These are phyloP conservation scores for Gymnocypris eckloni DNA, from an alignment of 2,797 vertebrate genomes.

Conservation along the genomic window DNA sequence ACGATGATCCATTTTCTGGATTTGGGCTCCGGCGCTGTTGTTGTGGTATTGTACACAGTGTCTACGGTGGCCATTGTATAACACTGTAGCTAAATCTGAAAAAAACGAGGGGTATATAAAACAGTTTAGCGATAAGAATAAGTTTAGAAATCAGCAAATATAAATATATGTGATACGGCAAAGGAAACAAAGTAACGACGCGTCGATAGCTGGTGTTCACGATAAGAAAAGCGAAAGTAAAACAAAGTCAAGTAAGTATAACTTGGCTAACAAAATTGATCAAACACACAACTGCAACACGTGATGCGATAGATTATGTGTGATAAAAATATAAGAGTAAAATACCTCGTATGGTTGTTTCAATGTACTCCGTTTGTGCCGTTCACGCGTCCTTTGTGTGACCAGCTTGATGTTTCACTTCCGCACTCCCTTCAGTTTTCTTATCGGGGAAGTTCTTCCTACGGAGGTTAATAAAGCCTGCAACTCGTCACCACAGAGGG, in stretches of 20 bases:
- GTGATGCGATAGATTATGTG: no score
- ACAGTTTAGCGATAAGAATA: not conserved
- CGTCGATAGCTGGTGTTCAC: no score
- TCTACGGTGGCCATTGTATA: constrained; percentile 36
- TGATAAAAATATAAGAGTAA: not conserved
- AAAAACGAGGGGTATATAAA: not conserved
- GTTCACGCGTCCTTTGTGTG: constrained; percentile 30
- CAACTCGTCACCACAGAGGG: not conserved
- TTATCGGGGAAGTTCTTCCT: not conserved
- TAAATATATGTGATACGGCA: not conserved
- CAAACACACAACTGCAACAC: not conserved
- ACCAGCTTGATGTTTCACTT: constrained; percentile 3
- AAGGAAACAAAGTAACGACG: not conserved
- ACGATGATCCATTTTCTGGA: not conserved
- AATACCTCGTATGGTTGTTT: constrained; percentile 21
- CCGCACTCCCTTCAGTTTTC: not conserved
- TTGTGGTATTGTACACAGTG: constrained; percentile 43
- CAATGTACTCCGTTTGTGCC: not conserved
- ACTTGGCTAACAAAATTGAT: not conserved
- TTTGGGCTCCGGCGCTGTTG: not conserved
- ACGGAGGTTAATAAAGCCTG: not conserved
- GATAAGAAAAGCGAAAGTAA: constrained; percentile 26
- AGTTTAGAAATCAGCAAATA: not conserved
- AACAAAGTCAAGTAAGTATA: not conserved
- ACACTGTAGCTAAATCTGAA: not conserved